These are phyloP conservation scores for Seriola dumerili DNA, from an alignment of 2,113 vertebrate genomes.

Conservation along the genomic window DNA sequence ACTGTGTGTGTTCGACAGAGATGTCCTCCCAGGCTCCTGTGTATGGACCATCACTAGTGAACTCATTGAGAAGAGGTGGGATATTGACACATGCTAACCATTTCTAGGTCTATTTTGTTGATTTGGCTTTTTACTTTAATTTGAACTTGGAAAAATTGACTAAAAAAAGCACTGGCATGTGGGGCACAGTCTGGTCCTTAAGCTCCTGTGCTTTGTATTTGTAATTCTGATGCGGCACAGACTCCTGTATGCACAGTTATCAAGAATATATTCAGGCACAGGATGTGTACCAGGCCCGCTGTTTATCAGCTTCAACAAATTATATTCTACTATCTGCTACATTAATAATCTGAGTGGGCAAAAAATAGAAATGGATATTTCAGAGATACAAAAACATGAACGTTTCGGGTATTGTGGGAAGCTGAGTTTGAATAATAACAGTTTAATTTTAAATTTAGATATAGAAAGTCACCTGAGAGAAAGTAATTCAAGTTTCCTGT, in stretches of 20 bases:
- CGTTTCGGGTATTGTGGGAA: slow-evolving; percentile 5
- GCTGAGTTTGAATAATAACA: not conserved
- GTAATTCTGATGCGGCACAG: not conserved
- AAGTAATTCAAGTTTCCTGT: not conserved
- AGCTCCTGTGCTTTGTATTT: not conserved
- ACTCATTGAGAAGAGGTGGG: slow-evolving; percentile 94
- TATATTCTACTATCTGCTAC: not conserved
- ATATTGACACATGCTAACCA: not conserved
- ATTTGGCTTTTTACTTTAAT: not conserved
- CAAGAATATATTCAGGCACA: not conserved
- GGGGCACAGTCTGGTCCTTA: not conserved
- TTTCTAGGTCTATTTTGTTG: not conserved
- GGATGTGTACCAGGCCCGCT: not conserved
- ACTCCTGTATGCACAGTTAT: not conserved
- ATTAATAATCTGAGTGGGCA: not conserved
- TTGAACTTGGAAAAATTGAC: not conserved
- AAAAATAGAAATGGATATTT: not conserved
- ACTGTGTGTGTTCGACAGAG: slow-evolving; percentile 95
- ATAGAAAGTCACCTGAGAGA: not conserved
- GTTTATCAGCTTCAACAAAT: too few species aligned
- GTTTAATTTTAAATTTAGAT: slow-evolving; percentile 1
- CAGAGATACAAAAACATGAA: not conserved
- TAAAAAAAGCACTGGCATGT: not conserved
- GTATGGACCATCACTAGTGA: slow-evolving; percentile 97
- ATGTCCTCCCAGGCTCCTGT: slow-evolving; percentile 95